Conservation (phyloP, 2,888 invertebrate genomes). For the Rhimphoctona megacephalus region DNA sequence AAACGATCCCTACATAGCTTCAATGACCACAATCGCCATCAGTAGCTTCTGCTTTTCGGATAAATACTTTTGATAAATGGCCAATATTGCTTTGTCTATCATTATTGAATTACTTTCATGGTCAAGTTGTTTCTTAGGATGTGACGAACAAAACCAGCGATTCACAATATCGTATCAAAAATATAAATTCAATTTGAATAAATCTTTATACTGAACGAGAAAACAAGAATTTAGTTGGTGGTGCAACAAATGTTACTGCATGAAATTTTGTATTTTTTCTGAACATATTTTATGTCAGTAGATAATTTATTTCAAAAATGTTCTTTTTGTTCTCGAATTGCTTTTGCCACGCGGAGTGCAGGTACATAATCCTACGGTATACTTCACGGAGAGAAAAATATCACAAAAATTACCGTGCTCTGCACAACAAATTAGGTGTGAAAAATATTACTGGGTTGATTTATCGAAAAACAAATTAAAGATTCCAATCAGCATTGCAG, state of each 20-base stretch:
- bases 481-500: too few species aligned
- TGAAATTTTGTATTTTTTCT: too few species aligned
- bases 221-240: background rate
- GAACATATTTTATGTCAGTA: too few species aligned
- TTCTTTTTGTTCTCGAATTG: too few species aligned
- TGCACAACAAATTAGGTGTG: too few species aligned
- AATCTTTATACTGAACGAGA: background rate
- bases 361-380: too few species aligned
- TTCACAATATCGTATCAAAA: background rate
- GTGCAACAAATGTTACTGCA: background rate
- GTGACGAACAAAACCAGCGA: background rate
- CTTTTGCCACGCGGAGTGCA: too few species aligned
- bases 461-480: too few species aligned
- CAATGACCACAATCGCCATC: constrained; percentile 24
- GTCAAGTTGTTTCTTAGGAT: background rate
- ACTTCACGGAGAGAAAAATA: too few species aligned
- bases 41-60: constrained; percentile 14
- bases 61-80: constrained; percentile 5
- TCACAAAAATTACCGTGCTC: too few species aligned
- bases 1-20: constrained; percentile 7
- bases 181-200: background rate
- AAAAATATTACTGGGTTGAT: too few species aligned
- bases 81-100: background rate
- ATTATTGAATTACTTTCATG: background rate
- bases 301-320: too few species aligned